Percentiles rank a stretch among this genome's conserved stretches.
phyloP scores from a whole-genome alignment of 1,140 invertebrate genomes.

The Heliothis subflexa region DNA sequence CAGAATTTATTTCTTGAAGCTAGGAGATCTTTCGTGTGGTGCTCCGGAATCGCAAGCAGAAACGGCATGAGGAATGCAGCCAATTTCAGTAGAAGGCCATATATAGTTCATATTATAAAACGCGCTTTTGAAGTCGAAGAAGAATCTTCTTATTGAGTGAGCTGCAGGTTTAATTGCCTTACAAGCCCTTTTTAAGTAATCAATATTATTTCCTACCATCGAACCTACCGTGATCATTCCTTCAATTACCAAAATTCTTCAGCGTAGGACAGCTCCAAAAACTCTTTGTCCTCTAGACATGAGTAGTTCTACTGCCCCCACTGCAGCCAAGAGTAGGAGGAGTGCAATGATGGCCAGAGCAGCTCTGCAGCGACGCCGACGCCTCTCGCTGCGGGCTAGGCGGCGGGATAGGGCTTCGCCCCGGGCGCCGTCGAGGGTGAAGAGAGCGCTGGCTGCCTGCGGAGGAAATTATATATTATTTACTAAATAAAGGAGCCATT shows the following conservation, averaged over 20 bases:
- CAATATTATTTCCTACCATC: background rate
- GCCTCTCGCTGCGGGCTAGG: constrained; percentile 66
- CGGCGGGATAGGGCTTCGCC: constrained; percentile 70
- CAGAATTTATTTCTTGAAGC: too few species aligned
- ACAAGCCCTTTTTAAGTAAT: too few species aligned
- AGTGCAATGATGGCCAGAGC: constrained; percentile 67
- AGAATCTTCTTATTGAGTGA: too few species aligned
- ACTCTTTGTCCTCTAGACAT: constrained; percentile 76
- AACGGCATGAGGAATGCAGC: too few species aligned
- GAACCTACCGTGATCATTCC: background rate
- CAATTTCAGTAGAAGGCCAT: too few species aligned
- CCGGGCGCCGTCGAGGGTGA: constrained; percentile 74
- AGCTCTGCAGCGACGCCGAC: constrained; percentile 68
- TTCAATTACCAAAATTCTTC: constrained; percentile 34
- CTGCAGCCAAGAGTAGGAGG: constrained; percentile 70
- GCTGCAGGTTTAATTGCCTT: too few species aligned
- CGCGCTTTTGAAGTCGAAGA: too few species aligned
- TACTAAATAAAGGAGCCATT: too few species aligned
- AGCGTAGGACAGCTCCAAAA: constrained; percentile 75
- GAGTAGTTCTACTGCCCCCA: constrained; percentile 75
- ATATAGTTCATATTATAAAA: too few species aligned
- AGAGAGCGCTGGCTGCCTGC: constrained; percentile 79
- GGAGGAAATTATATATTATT: constrained; percentile 45
- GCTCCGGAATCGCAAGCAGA: too few species aligned
- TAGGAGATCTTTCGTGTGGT: too few species aligned